Percentiles rank a stretch among this genome's conserved stretches.
Evolutionary conservation across 2,888 invertebrate genomes (phyloP).

Genomic region (Parnassius apollo): DNA sequence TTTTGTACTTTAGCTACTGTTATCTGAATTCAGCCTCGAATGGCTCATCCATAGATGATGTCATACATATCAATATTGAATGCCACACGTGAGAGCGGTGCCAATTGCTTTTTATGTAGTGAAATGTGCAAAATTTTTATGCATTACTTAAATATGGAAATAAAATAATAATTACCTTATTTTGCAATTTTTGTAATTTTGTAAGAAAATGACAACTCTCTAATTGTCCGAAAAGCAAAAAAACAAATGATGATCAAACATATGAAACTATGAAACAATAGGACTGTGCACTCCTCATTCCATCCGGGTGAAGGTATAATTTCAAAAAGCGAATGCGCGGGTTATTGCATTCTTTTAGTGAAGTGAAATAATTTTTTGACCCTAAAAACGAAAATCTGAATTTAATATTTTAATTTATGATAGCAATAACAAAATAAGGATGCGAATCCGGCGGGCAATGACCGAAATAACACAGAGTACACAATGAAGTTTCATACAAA

Average conservation of each 20-base stretch:
- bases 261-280: slow-evolving; percentile 80
- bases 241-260: slow-evolving; percentile 81
- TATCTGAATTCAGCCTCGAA: slow-evolving; percentile 46
- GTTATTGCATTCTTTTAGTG: slow-evolving; percentile 73
- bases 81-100: slow-evolving; percentile 65
- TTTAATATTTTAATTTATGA: slow-evolving; percentile 52
- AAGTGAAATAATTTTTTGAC: slow-evolving; percentile 63
- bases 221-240: slow-evolving; percentile 81
- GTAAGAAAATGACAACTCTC: slow-evolving; percentile 78
- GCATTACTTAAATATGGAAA: slow-evolving; percentile 29
- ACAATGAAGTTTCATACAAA: slow-evolving; percentile 67
- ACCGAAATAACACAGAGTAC: slow-evolving; percentile 79
- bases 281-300: slow-evolving; percentile 79
- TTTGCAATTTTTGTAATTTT: slow-evolving; percentile 81
- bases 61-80: slow-evolving; percentile 68
- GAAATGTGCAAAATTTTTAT: slow-evolving; percentile 33
- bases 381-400: slow-evolving; percentile 68
- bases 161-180: slow-evolving; percentile 74
- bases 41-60: slow-evolving; percentile 67
- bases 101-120: slow-evolving; percentile 39
- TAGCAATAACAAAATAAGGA: slow-evolving; percentile 65
- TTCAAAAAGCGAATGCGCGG: slow-evolving; percentile 77
- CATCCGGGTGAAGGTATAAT: slow-evolving; percentile 74
- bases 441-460: slow-evolving; percentile 80
- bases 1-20: slow-evolving; percentile 31